Conservation (phyloP, 2,113 vertebrate species). For the Scomber japonicus region DNA sequence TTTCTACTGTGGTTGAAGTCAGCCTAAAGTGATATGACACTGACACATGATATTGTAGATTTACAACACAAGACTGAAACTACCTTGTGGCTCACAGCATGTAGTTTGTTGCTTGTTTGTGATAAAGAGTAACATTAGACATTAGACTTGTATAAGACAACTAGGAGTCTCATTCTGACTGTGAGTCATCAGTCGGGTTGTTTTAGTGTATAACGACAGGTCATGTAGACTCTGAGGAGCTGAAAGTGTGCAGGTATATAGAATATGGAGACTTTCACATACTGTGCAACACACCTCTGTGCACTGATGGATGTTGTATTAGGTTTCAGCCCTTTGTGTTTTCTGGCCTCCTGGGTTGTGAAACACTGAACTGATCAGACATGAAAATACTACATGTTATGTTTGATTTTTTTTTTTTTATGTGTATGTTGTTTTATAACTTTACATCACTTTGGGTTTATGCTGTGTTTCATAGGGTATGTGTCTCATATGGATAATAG, state of each 20-base stretch:
- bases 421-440: conserved; percentile 1
- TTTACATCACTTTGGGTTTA: conserved; percentile 46
- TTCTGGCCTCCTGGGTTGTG: conserved; percentile 42
- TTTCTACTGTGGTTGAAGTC: not conserved
- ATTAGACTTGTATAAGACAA: not conserved
- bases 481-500: conserved; percentile 9
- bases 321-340: conserved; percentile 67
- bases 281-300: conserved; percentile 24
- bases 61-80: conserved; percentile 2
- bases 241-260: conserved; percentile 7
- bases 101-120: not conserved
- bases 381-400: conserved; percentile 5
- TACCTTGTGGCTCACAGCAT: not conserved
- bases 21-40: not conserved
- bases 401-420: conserved; percentile 2
- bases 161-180: conserved; percentile 3
- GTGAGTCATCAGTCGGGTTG: not conserved
- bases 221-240: not conserved
- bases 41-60: too few relatives aligned
- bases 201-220: not conserved
- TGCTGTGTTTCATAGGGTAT: conserved; percentile 16
- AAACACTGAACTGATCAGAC: conserved; percentile 47
- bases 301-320: conserved; percentile 51
- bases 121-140: not conserved
- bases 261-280: conserved; percentile 21